phyloP scores from a whole-genome alignment of 2,797 vertebrate genomes.

The Sebastes melanostomus region DNA sequence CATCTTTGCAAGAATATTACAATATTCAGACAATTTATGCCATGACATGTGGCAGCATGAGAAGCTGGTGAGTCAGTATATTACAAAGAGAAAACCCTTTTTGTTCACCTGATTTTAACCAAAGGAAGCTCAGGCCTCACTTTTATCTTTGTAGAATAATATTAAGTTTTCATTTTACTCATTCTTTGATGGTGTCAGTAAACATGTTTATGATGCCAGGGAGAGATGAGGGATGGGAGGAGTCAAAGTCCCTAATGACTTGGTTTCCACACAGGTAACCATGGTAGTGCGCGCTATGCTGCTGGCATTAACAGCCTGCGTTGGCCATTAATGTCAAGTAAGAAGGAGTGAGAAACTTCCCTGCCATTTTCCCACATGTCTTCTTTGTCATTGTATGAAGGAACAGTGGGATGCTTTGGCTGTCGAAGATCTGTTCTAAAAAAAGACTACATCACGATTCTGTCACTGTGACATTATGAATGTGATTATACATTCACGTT shows the following conservation, averaged over 20 bases:
- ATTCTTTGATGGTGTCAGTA: slow-evolving; percentile 41
- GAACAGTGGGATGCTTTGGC: neutral
- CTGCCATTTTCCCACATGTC: slow-evolving; percentile 34
- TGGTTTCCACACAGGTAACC: slow-evolving; percentile 77
- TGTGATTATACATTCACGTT: neutral
- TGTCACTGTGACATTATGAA: neutral
- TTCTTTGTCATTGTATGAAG: slow-evolving; percentile 18
- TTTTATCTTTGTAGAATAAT: neutral
- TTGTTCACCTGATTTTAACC: neutral
- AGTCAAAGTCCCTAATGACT: slow-evolving; percentile 64
- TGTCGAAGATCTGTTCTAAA: slow-evolving; percentile 14
- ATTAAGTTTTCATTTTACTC: neutral
- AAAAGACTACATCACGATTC: neutral
- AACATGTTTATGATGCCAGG: slow-evolving; percentile 71
- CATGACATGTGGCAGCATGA: neutral
- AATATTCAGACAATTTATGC: neutral
- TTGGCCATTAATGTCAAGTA: slow-evolving; percentile 53
- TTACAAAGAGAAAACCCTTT: neutral
- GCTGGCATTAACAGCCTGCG: slow-evolving; percentile 50
- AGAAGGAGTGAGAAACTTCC: slow-evolving; percentile 46
- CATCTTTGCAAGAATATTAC: neutral
- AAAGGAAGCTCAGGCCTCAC: neutral
- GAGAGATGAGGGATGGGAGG: slow-evolving; percentile 49
- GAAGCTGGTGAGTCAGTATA: neutral
- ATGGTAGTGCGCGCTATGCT: slow-evolving; percentile 68